Conservation (phyloP, 1,140 invertebrate genomes). For the Calliphora vicina region DNA sequence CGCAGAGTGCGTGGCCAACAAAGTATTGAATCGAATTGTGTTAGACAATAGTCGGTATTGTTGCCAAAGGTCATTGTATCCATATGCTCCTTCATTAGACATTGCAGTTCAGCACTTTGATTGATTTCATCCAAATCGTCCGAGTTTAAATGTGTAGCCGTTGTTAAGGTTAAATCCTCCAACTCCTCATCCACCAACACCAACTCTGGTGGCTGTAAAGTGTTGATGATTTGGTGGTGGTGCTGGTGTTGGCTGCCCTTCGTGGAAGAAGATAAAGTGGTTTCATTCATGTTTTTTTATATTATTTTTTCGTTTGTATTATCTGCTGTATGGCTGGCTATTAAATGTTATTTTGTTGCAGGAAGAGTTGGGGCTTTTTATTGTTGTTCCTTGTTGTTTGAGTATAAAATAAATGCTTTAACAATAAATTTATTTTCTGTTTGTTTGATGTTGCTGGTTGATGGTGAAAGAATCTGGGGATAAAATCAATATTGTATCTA, state of each 20-base stretch:
- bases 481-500: background rate
- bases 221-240: too few relatives aligned
- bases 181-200: background rate
- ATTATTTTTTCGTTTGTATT: background rate
- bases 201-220: background rate
- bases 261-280: background rate
- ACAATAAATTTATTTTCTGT: slow-evolving; percentile 2
- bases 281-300: slow-evolving; percentile 18
- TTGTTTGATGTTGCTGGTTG: background rate
- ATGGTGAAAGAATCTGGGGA: background rate
- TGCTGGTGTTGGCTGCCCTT: background rate
- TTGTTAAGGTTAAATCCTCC: slow-evolving; percentile 1
- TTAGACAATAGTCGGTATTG: slow-evolving; percentile 65
- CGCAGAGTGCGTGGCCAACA: slow-evolving; percentile 81
- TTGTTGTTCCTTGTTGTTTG: background rate
- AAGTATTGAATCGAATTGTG: slow-evolving; percentile 75
- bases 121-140: slow-evolving; percentile 48
- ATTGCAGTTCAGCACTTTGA: slow-evolving; percentile 58
- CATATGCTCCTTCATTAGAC: slow-evolving; percentile 54
- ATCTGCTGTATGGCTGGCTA: background rate
- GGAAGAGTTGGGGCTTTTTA: background rate
- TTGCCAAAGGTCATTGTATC: slow-evolving; percentile 55
- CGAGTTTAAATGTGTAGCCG: slow-evolving; percentile 13
- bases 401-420: slow-evolving; percentile 5
- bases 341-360: background rate